phyloP scores from a whole-genome alignment of 2,888 invertebrate genomes.

The Ceramica pisi region DNA sequence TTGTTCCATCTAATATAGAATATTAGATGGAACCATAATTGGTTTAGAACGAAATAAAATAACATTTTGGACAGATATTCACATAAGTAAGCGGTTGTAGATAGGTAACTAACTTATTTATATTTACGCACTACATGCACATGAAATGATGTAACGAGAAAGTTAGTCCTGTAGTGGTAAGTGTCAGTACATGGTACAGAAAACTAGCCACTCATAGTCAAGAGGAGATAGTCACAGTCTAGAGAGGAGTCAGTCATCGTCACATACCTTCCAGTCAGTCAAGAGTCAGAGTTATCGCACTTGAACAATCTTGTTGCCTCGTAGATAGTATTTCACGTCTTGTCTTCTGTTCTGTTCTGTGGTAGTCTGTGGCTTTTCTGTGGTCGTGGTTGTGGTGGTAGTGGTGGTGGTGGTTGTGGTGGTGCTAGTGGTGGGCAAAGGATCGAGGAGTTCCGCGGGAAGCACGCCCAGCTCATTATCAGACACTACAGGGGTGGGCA shows the following conservation, averaged over 20 bases:
- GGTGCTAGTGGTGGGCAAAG: constrained; percentile 70
- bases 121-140: constrained; percentile 35
- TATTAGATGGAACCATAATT: background rate
- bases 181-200: constrained; percentile 52
- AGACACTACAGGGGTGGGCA: constrained; percentile 83
- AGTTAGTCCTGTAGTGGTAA: constrained; percentile 68
- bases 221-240: constrained; percentile 44
- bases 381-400: constrained; percentile 72
- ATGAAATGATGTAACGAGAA: constrained; percentile 49
- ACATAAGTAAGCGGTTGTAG: constrained; percentile 30
- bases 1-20: background rate
- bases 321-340: constrained; percentile 86
- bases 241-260: constrained; percentile 69
- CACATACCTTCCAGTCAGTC: constrained; percentile 79
- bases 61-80: constrained; percentile 44
- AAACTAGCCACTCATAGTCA: constrained; percentile 41
- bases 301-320: constrained; percentile 88
- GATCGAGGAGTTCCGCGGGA: constrained; percentile 82
- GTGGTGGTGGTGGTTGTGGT: constrained; percentile 73
- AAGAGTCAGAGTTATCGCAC: constrained; percentile 84
- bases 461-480: constrained; percentile 87
- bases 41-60: no score
- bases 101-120: constrained; percentile 1
- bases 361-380: constrained; percentile 72
- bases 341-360: constrained; percentile 81